Evolutionary conservation across 1,140 invertebrate species (phyloP).

Genomic region (Drosophila quadrilineata): DNA sequence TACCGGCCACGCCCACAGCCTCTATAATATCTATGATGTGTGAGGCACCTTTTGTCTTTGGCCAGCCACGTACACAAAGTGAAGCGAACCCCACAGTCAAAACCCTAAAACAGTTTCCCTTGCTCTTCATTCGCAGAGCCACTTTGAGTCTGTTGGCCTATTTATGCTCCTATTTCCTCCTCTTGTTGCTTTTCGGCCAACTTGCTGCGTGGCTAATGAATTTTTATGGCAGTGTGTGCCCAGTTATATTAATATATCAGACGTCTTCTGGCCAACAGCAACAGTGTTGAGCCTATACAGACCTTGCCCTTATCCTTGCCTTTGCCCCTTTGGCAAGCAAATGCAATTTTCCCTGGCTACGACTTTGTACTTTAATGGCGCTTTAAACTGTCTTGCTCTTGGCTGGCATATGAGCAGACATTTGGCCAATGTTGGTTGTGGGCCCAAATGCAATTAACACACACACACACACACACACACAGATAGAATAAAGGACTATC

Average conservation of each 20-base stretch:
- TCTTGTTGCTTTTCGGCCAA: constrained; percentile 63
- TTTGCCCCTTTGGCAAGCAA: constrained; percentile 4
- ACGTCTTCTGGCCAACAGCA: not conserved
- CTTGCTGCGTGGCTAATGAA: constrained; percentile 62
- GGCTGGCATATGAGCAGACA: not conserved
- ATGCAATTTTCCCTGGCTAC: constrained; percentile 23
- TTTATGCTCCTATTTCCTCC: too few species aligned
- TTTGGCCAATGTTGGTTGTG: constrained; percentile 4
- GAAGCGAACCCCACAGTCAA: not conserved
- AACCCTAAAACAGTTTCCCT: not conserved
- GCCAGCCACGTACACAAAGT: constrained; percentile 24
- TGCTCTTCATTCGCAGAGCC: constrained; percentile 15
- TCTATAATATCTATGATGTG: constrained; percentile 39
- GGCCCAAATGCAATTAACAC: constrained; percentile 65
- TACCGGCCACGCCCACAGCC: constrained; percentile 16
- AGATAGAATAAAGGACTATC: constrained; percentile 2
- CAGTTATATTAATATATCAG: constrained; percentile 29
- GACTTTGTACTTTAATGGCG: constrained; percentile 44
- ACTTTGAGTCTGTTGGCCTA: not conserved
- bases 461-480: not conserved
- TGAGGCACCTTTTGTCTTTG: constrained; percentile 30
- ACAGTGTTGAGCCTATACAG: not conserved
- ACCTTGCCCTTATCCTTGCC: not conserved
- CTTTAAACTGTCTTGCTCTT: constrained; percentile 47
- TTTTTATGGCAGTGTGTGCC: constrained; percentile 56